phyloP scores from a whole-genome alignment of 2,888 invertebrate species.

The Conchocele bisecta region DNA sequence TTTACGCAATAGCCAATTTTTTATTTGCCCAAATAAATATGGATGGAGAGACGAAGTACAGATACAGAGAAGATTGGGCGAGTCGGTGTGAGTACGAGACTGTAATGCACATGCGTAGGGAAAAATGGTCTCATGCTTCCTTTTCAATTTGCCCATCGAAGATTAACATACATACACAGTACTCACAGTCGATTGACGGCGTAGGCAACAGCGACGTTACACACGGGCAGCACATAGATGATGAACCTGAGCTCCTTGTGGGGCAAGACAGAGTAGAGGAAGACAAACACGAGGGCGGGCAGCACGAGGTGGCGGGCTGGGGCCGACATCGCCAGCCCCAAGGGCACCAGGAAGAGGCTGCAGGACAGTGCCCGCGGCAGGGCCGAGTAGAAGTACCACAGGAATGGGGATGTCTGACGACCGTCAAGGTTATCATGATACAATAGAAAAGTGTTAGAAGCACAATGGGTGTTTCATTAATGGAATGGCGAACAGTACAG shows the following conservation, averaged over 20 bases:
- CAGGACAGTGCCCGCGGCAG: slow-evolving; percentile 94
- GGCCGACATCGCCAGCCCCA: slow-evolving; percentile 85
- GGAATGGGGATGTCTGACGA: slow-evolving; percentile 87
- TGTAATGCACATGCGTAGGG: too few species aligned
- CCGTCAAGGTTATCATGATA: not conserved
- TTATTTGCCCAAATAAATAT: too few species aligned
- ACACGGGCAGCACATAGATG: slow-evolving; percentile 96
- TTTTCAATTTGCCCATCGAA: too few species aligned
- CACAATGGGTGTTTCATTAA: too few species aligned
- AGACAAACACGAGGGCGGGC: slow-evolving; percentile 87
- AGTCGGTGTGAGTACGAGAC: too few species aligned
- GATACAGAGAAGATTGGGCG: too few species aligned
- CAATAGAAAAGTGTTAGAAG: not conserved
- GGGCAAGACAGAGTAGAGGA: slow-evolving; percentile 96
- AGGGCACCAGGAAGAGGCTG: slow-evolving; percentile 88
- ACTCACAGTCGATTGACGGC: slow-evolving; percentile 95
- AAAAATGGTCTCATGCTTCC: too few species aligned
- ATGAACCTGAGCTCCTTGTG: slow-evolving; percentile 99
- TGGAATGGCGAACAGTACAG: too few species aligned
- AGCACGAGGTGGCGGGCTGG: slow-evolving; percentile 86
- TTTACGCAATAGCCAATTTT: too few species aligned
- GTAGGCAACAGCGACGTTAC: slow-evolving; percentile 96
- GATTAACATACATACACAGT: too few species aligned
- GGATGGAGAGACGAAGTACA: too few species aligned
- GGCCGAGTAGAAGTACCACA: slow-evolving; percentile 99